These are phyloP conservation scores for Oasisia sp. DNA, from an alignment of 2,888 invertebrate species.

Conservation along the genomic window DNA sequence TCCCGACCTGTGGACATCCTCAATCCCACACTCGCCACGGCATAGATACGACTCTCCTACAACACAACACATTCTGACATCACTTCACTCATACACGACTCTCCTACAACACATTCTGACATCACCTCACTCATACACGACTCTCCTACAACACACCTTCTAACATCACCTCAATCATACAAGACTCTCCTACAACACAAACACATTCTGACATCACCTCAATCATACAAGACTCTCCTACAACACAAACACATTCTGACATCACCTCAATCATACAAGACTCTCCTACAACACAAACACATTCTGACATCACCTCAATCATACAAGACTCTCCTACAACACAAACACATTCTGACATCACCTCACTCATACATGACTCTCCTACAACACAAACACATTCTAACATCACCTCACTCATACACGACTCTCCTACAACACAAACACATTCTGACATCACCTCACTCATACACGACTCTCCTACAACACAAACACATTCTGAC, in stretches of 20 bases:
- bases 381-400: constrained; percentile 44
- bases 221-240: background rate
- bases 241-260: background rate
- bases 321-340: no score
- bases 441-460: background rate
- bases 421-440: constrained; percentile 75
- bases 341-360: background rate
- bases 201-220: background rate
- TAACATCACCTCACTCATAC: no score
- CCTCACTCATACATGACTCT: constrained; percentile 74
- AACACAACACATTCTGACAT: constrained; percentile 31
- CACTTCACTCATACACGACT: background rate
- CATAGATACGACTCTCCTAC: constrained; percentile 88
- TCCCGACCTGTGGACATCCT: constrained; percentile 27
- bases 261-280: background rate
- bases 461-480: background rate
- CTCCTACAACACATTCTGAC: no score
- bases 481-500: no score
- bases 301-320: background rate
- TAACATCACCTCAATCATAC: no score
- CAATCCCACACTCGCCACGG: constrained; percentile 71
- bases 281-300: no score
- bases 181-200: no score
- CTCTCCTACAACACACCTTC: no score
- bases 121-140: no score